Conservation (phyloP, 1,140 invertebrate genomes). For the Drosophila willistoni region DNA sequence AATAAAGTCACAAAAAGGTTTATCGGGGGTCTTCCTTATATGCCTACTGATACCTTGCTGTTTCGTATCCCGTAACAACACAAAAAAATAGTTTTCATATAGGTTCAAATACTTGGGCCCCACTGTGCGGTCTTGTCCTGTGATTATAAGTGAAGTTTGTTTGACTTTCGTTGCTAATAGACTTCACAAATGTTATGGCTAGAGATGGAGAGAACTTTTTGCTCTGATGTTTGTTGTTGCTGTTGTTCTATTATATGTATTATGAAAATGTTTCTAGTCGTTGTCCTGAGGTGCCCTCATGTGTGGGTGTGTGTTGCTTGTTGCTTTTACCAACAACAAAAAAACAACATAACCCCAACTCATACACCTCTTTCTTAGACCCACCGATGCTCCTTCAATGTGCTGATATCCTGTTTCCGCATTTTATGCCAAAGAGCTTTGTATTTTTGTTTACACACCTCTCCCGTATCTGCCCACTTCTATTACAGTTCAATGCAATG, state of each 20-base stretch:
- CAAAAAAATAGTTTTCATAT: no score
- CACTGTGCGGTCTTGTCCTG: slow-evolving; percentile 25
- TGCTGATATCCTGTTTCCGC: slow-evolving; percentile 55
- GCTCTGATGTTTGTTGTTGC: slow-evolving; percentile 23
- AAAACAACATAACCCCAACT: background rate
- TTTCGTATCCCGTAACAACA: no score
- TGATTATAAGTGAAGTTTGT: slow-evolving; percentile 58
- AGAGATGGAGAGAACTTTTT: slow-evolving; percentile 44
- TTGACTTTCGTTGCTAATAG: slow-evolving; percentile 68
- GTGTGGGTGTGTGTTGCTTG: slow-evolving; percentile 13
- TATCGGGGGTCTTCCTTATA: no score
- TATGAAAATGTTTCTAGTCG: slow-evolving; percentile 14
- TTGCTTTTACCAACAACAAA: background rate
- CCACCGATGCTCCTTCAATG: slow-evolving; percentile 15
- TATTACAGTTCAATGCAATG: slow-evolving; percentile 8
- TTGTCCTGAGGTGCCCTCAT: slow-evolving; percentile 8
- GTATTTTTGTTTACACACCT: slow-evolving; percentile 6
- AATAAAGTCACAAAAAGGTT: no score
- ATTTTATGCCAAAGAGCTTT: slow-evolving; percentile 33
- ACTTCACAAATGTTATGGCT: slow-evolving; percentile 72
- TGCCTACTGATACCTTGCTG: no score
- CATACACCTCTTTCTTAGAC: slow-evolving; percentile 2
- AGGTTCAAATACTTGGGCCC: background rate
- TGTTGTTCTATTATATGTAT: slow-evolving; percentile 16
- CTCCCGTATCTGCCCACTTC: background rate